Percentiles rank a stretch among this genome's conserved stretches.
These are phyloP conservation scores for Thalassarche chlororhynchos DNA, from an alignment of 2,113 vertebrate genomes.

Conservation along the genomic window DNA sequence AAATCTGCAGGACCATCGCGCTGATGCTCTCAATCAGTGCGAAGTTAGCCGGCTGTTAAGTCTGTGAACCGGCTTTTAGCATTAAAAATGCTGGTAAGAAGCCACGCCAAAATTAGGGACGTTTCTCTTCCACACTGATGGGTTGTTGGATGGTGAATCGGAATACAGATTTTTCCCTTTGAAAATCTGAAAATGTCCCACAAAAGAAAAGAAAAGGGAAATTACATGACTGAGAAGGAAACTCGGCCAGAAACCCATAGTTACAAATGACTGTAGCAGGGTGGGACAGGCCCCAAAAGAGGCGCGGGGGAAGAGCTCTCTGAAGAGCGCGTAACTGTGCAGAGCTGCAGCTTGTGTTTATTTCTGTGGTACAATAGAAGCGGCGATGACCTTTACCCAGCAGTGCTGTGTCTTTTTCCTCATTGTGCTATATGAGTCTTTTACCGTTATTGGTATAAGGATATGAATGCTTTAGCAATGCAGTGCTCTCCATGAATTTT, in stretches of 20 bases:
- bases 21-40: background rate
- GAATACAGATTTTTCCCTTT: background rate
- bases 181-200: background rate
- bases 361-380: constrained; percentile 3
- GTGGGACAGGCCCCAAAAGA: background rate
- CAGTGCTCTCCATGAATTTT: background rate
- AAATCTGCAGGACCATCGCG: background rate
- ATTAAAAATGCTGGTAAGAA: background rate
- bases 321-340: background rate
- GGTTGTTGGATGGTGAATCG: background rate
- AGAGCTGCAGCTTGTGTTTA: constrained; percentile 1
- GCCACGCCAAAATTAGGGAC: background rate
- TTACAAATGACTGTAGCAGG: constrained; percentile 19
- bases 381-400: background rate
- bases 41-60: background rate
- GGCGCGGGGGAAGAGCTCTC: background rate
- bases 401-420: background rate
- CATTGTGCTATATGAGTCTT: background rate
- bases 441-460: background rate
- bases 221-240: constrained; percentile 30
- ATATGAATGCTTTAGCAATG: background rate
- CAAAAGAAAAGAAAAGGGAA: constrained; percentile 4
- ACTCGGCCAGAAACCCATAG: background rate
- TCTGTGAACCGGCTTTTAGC: background rate
- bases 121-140: background rate